Base-by-base conservation (phyloP, 2,113 vertebrate species). In the Nothoprocta pentlandii region DNA sequence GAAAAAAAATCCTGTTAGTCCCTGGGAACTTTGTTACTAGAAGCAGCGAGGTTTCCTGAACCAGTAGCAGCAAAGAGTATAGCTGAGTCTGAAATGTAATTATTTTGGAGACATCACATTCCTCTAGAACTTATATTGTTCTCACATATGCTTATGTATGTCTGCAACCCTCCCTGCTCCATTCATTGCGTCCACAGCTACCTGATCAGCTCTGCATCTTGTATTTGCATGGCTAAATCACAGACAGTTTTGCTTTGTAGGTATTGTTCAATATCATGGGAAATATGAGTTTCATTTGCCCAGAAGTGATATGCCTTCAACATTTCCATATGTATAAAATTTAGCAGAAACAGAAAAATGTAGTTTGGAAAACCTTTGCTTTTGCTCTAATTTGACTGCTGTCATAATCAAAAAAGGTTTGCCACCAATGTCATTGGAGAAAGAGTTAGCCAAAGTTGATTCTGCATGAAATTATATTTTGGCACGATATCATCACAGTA, bases 151-250 rank as follows among this genome's bases (percentile, higher is more conserved):
- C 34, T 61, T 77, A n/a, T 2, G 5, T 16, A 51, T 44, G 16
- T 54, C 59, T 67, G 22, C 12, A 59, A 5, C 25, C 59, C 67
- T 47, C 75, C 61, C 20, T 2, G 64, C 12, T 32, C 63, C 47
- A 34, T 78, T 47, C 46, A 3, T 4, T 63, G 42, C 68, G 10
- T 42, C 3, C 28, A n/a, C 8, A 25, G n/a, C 69, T 71, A 76
- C 16, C 11, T 4, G 13, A 34, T 22, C 30, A 74, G 30, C 20
- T 87, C 49, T 73, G 14, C 20, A 10, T n/a, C 32, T 26, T 34
- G 1, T 12, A 0, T 14, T 14, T 17, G 53, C 47, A 51, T n/a
- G 36, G 6, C 51, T 44, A 10, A 2, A 7, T 10, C 36, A 67
- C 51, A 89, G 71, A 59, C 25, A 78, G 25, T 41, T 54, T 42